Evolutionary conservation across 2,888 invertebrate species (phyloP), one percentile per base, ranked within the genome.

Genomic region (Mycogona germanica): DNA sequence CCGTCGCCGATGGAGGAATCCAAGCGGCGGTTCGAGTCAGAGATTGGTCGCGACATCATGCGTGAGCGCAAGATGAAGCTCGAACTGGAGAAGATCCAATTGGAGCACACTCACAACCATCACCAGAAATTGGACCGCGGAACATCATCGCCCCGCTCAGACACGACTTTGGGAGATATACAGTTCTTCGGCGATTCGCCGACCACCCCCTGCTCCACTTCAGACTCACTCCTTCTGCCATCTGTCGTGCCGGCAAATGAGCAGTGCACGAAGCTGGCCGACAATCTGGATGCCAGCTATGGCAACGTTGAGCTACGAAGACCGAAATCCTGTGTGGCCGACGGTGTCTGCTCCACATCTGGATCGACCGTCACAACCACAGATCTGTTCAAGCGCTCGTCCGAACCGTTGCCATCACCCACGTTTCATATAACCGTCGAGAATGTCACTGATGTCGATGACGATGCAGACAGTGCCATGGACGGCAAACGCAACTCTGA

Each of bases 41-140:
- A 74, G 60, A 73, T 73, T 23, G 73, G 73, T 1, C 61, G 73
- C 7, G 72, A 74, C 57, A 71, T 73, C 35, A 66, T 73, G 0
- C 63, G 71, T 6, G 74, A 74, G 50, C 63, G 71, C 3, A 70
- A 69, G 53, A 71, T 72, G 66, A 66, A 67, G 26, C 68, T 70
- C 45, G 74, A 74, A 55, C 60, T 73, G 55, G 65, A 65, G 51
- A 62, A 59, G 30, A 62, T 62, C 17, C 60, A 63, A 41, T 58
- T 57, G 12, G 62, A 61, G 42, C n/a, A n/a, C n/a, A n/a, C n/a
- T n/a, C n/a, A n/a, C n/a, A n/a, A n/a, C n/a, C n/a, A n/a, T n/a
- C 57, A 55, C 19, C 60, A 56, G 21, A 54, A 55, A 30, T 37
- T 44, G 21, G 29, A 42, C 21, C 30, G 21, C 7, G 25, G n/a